These are phyloP conservation scores for Brachionus manjavacas DNA, from an alignment of 1,140 invertebrate species.

Conservation along the genomic window DNA sequence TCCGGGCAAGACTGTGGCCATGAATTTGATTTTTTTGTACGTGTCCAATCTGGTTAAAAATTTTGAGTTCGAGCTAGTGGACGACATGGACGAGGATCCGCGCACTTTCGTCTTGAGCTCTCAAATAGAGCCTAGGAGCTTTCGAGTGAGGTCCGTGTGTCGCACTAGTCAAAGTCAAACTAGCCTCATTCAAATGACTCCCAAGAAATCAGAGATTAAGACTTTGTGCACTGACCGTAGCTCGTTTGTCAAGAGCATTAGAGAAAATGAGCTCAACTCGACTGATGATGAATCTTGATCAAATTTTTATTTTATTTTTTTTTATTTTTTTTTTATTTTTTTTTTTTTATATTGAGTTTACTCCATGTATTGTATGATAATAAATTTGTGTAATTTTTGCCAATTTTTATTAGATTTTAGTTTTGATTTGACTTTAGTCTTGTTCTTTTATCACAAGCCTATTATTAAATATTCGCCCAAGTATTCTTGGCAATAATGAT, in stretches of 20 bases:
- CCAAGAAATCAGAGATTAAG: neutral
- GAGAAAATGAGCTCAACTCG: neutral
- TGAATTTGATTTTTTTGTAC: neutral
- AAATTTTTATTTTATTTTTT: neutral
- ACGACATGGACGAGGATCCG: neutral
- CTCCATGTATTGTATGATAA: too few species aligned
- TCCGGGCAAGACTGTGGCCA: conserved; percentile 2
- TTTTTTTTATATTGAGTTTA: neutral
- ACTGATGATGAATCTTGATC: conserved; percentile 1
- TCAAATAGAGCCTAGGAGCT: neutral
- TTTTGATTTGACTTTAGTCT: too few species aligned
- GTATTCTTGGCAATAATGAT: too few species aligned
- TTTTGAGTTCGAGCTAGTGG: neutral
- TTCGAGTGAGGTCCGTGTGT: neutral
- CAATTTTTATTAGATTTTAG: too few species aligned
- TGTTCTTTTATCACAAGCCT: too few species aligned
- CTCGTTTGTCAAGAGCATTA: neutral
- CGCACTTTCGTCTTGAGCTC: neutral
- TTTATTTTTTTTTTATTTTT: neutral
- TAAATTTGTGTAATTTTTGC: too few species aligned
- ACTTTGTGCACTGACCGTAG: neutral
- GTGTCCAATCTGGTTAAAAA: conserved; percentile 5
- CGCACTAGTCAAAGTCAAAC: neutral
- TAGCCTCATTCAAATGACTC: neutral
- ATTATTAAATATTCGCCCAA: too few species aligned